Conservation (phyloP, 1,140 invertebrate species). For the Acromyrmex echinatior region DNA sequence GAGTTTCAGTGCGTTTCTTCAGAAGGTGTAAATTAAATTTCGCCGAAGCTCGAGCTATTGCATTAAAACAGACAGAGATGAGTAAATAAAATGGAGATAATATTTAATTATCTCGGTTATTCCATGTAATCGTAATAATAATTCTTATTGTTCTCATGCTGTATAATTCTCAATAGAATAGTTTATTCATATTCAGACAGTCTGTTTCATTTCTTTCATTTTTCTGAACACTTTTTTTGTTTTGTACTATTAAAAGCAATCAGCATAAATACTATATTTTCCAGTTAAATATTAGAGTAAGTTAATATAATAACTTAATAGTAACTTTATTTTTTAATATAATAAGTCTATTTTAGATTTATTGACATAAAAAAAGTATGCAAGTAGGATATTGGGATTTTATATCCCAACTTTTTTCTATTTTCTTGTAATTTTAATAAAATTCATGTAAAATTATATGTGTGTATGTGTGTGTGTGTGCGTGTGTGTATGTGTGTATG, state of each 20-base stretch:
- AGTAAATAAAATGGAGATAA: conserved; percentile 46
- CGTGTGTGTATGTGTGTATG: too few relatives aligned
- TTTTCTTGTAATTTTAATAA: not conserved
- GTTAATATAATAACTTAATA: not conserved
- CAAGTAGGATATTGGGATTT: not conserved
- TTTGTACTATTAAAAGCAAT: conserved; percentile 3
- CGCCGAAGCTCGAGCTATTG: conserved; percentile 14
- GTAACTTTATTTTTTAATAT: not conserved
- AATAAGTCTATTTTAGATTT: not conserved
- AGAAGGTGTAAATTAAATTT: conserved; percentile 44
- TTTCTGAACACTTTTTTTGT: not conserved
- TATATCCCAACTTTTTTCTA: not conserved
- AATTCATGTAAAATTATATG: not conserved
- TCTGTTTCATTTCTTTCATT: not conserved
- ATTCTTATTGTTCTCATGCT: not conserved
- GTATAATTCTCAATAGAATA: conserved; percentile 15
- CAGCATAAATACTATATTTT: not conserved
- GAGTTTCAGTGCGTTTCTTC: conserved; percentile 11
- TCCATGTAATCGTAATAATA: conserved; percentile 20
- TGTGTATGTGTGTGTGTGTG: too few relatives aligned
- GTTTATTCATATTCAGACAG: not conserved
- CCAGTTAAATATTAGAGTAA: not conserved
- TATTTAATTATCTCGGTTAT: conserved; percentile 21
- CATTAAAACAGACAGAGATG: conserved; percentile 41
- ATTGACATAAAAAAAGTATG: not conserved